A percentile compares a stretch with the other conserved stretches of the same genome.
Evolutionary conservation across 2,113 vertebrate genomes (phyloP).

Genomic region (Pelecanus crispus): DNA sequence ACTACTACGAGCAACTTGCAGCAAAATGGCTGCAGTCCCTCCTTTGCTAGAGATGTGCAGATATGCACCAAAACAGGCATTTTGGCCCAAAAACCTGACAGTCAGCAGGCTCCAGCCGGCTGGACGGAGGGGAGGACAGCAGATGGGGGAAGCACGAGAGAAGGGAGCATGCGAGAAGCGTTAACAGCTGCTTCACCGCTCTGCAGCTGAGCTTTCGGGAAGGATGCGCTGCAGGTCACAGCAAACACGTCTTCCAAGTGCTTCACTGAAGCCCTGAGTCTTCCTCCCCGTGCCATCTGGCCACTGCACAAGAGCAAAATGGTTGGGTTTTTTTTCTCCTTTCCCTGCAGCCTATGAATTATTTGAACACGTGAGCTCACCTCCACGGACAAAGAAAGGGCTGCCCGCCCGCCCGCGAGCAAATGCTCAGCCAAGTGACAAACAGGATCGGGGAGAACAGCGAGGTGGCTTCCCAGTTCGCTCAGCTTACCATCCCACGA

Average conservation of each 20-base stretch:
- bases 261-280: not conserved
- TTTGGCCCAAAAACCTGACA: not conserved
- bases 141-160: not conserved
- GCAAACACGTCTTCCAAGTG: not conserved
- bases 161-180: not conserved
- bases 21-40: not conserved
- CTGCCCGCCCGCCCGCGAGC: not conserved
- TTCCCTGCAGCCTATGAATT: not conserved
- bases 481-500: not conserved
- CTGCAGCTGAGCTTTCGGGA: not conserved
- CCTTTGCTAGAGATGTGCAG: not conserved
- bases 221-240: not conserved
- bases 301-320: not conserved
- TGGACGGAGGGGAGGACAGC: not conserved
- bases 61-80: not conserved
- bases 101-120: not conserved
- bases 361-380: not conserved
- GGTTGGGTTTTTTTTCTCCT: not conserved
- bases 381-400: not conserved
- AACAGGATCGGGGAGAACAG: not conserved
- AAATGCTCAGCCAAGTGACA: slow-evolving; percentile 23
- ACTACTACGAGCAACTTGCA: not conserved
- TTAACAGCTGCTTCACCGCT: not conserved
- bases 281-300: not conserved
- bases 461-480: not conserved